These are phyloP conservation scores for Oceanodroma leucorhoa DNA, from an alignment of 2,797 vertebrate species.

Conservation along the genomic window DNA sequence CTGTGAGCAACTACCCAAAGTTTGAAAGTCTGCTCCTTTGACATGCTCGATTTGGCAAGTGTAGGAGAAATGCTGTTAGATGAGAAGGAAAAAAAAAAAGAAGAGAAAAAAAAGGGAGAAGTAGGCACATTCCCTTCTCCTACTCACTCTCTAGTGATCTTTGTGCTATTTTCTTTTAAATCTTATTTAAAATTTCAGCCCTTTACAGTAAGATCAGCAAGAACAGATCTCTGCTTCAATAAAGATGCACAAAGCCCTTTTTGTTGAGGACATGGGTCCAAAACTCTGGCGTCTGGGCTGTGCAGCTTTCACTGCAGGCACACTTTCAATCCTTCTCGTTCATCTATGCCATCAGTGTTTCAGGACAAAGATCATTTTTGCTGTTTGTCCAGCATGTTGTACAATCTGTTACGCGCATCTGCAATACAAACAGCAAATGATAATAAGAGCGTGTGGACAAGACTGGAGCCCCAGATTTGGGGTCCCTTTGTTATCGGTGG, in stretches of 20 bases:
- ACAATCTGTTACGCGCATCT: constrained; percentile 34
- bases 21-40: neutral
- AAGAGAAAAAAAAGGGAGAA: neutral
- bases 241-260: constrained; percentile 36
- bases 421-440: neutral
- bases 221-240: constrained; percentile 30
- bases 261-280: constrained; percentile 1
- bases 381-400: constrained; percentile 1
- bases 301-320: neutral
- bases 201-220: neutral
- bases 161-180: constrained; percentile 13
- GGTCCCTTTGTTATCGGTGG: neutral
- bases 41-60: neutral
- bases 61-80: neutral
- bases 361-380: constrained; percentile 24
- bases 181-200: constrained; percentile 8
- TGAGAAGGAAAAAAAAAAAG: neutral
- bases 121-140: constrained; percentile 55
- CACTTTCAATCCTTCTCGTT: neutral
- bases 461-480: neutral
- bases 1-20: neutral
- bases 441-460: neutral
- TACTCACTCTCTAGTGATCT: neutral
- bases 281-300: neutral
- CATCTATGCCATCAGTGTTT: neutral